Conservation (phyloP, 2,113 vertebrate species). For the Ailuropoda melanoleuca region DNA sequence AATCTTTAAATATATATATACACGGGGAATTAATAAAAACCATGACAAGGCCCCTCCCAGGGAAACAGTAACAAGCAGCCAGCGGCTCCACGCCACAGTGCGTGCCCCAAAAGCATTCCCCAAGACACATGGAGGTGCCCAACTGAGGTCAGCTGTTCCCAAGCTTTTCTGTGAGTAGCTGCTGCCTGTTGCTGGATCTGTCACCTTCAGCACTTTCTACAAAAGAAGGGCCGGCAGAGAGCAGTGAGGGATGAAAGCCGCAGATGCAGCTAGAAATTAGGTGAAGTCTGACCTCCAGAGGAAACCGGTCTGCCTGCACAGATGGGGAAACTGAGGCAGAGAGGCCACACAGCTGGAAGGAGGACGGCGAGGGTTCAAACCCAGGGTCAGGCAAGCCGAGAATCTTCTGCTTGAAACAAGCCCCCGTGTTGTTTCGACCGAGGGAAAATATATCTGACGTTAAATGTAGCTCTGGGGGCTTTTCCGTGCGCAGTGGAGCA, state of each 20-base stretch:
- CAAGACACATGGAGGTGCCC: rapidly evolving
- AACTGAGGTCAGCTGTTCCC: not conserved
- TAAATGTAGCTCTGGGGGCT: rapidly evolving
- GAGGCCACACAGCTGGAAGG: too few species aligned
- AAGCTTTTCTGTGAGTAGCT: not conserved
- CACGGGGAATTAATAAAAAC: too few species aligned
- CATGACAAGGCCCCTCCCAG: too few species aligned
- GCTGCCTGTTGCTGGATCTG: not conserved
- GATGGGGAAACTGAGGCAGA: not conserved
- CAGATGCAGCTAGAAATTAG: rapidly evolving
- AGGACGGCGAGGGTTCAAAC: not conserved
- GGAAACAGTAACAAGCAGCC: not conserved
- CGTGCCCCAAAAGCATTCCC: not conserved
- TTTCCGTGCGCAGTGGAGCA: not conserved
- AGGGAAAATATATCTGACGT: too few species aligned
- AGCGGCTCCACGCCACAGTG: not conserved
- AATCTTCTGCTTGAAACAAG: too few species aligned
- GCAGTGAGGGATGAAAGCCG: not conserved
- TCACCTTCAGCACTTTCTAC: not conserved
- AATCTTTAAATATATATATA: too few species aligned
- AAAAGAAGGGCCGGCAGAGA: not conserved
- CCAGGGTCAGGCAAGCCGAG: too few species aligned
- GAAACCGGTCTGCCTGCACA: not conserved
- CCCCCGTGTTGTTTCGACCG: too few species aligned
- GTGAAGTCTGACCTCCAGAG: not conserved